Percentiles rank a stretch among this genome's conserved stretches.
These are phyloP conservation scores for Trichonephila clavipes DNA, from an alignment of 1,140 invertebrate species.

Conservation along the genomic window DNA sequence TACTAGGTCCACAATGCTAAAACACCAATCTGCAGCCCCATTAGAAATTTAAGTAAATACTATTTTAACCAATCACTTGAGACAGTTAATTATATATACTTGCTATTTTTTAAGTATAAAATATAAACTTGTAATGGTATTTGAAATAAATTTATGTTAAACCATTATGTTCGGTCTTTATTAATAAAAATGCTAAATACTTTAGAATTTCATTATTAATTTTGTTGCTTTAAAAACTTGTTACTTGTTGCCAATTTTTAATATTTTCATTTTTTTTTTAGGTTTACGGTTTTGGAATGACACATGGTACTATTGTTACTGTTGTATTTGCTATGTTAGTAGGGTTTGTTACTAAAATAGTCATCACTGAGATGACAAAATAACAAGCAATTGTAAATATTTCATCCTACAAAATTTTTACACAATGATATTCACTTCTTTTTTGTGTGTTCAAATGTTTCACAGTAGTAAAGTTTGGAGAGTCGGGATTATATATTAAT, in stretches of 20 bases:
- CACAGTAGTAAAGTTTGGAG: too few species aligned
- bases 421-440: background rate
- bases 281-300: constrained; percentile 76
- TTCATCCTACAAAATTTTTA: background rate
- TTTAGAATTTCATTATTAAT: background rate
- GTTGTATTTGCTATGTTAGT: constrained; percentile 76
- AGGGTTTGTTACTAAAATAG: constrained; percentile 73
- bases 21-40: too few species aligned
- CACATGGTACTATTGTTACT: constrained; percentile 76
- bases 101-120: too few species aligned
- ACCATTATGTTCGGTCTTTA: too few species aligned
- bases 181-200: background rate
- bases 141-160: too few species aligned
- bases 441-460: background rate
- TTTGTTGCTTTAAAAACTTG: background rate
- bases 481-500: too few species aligned
- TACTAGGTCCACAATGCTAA: too few species aligned
- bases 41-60: too few species aligned
- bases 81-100: too few species aligned
- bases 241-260: background rate
- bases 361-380: constrained; percentile 73
- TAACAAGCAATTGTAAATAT: background rate
- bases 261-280: constrained; percentile 46
- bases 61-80: too few species aligned
- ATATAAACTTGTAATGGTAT: too few species aligned